phyloP scores from a whole-genome alignment of 2,797 vertebrate species.

The Notolabrus celidotus region DNA sequence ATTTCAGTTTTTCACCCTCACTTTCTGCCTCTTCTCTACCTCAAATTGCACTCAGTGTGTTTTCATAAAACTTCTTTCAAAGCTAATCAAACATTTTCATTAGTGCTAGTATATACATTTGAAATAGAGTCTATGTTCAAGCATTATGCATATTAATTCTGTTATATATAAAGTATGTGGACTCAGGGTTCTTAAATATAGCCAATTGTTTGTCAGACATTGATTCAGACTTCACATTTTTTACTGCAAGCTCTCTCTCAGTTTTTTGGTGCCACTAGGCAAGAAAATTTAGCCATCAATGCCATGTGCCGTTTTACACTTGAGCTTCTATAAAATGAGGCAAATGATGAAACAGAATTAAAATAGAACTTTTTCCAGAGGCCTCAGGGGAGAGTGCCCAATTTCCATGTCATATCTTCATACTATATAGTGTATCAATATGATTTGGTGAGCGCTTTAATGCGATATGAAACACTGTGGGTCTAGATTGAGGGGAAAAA shows the following conservation, averaged over 20 bases:
- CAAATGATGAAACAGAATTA: slow-evolving; percentile 49
- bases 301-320: slow-evolving; percentile 30
- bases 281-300: slow-evolving; percentile 46
- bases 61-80: not conserved
- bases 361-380: slow-evolving; percentile 31
- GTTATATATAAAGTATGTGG: not conserved
- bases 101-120: not conserved
- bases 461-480: slow-evolving; percentile 79
- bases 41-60: slow-evolving; percentile 1
- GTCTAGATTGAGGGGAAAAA: slow-evolving; percentile 66
- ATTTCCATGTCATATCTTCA: slow-evolving; percentile 64
- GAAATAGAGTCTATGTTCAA: not conserved
- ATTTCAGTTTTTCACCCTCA: not conserved
- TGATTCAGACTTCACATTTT: slow-evolving; percentile 3
- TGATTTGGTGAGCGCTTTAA: slow-evolving; percentile 78
- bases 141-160: not conserved
- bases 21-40: not conserved
- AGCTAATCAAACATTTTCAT: not conserved
- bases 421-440: slow-evolving; percentile 57
- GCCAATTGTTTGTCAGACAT: not conserved
- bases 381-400: slow-evolving; percentile 49
- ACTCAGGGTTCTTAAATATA: not conserved
- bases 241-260: slow-evolving; percentile 11
- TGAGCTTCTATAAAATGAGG: slow-evolving; percentile 44
- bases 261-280: slow-evolving; percentile 12